Base-by-base conservation (phyloP, 2,113 vertebrate genomes). In the Scartelaos histophorus region DNA sequence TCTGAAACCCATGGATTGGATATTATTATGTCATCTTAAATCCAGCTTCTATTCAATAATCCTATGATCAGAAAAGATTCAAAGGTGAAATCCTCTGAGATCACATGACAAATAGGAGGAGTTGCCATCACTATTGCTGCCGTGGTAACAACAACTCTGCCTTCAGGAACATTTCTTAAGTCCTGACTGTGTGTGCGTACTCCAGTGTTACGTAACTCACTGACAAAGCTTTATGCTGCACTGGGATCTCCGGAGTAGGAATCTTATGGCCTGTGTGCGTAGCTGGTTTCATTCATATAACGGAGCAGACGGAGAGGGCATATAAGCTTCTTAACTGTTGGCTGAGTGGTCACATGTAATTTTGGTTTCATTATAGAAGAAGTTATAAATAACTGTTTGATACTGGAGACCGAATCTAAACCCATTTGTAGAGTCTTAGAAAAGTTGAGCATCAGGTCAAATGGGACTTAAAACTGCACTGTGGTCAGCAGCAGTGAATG, bases 261-360 rank as follows among this genome's bases (percentile, higher is more conserved):
- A 34, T 34, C 10, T 13, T 47, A 24, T 21, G 24, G 65, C 12
- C 43, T 68, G 70, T 45, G 60, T 67, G 67, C 46, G 74, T 65
- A 69, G 81, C 70, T 54, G 49, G 64, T 57, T 24, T 51, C 24
- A 74, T 69, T 70, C 76, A 84, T 86, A 87, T 82, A 86, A 83
- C 84, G 81, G 58, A 85, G 75, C 70, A 84, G 78, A 86, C 72
- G 51, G 72, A 80, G 21, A 13, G 22, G 66, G 81, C 70, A 70
- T 29, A 65, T 92, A 92, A 91, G 91, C 89, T 82, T 79, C 88
- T 92, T 89, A 89, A 84, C 60, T 66, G 60, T 69, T 54, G 21
- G 84, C 88, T 90, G 88, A 91, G 81, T 90, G 85, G 81, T 70
- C 67, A 71, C 79, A 67, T 53, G 70, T 71, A 82, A 69, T 73